phyloP scores from a whole-genome alignment of 2,888 invertebrate species.

The Oscheius myriophilus region DNA sequence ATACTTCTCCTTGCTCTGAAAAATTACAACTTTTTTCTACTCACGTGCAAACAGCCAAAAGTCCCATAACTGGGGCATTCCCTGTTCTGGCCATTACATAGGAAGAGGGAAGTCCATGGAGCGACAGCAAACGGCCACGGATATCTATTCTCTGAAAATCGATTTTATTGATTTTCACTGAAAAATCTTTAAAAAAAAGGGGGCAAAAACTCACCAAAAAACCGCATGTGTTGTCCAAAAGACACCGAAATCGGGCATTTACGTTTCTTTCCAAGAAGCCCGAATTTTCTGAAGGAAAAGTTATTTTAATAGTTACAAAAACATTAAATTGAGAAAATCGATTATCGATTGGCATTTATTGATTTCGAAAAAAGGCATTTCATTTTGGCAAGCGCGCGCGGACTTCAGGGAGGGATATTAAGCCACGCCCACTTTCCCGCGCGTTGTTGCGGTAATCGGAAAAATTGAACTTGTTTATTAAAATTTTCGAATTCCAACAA shows the following conservation, averaged over 20 bases:
- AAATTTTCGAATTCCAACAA: neutral
- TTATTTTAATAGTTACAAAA: neutral
- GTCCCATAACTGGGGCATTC: constrained; percentile 76
- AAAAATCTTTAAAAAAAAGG: neutral
- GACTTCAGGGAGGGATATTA: neutral
- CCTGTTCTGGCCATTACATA: constrained; percentile 71
- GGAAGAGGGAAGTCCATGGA: constrained; percentile 83
- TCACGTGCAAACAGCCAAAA: constrained; percentile 92
- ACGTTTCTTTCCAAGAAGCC: constrained; percentile 86
- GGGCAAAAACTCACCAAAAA: constrained; percentile 83
- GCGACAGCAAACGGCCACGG: constrained; percentile 91
- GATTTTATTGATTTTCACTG: too few species aligned
- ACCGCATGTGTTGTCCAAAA: constrained; percentile 98
- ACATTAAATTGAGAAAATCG: too few species aligned
- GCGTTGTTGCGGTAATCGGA: neutral
- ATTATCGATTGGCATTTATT: too few species aligned
- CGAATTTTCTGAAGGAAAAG: constrained; percentile 45
- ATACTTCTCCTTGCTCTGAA: too few species aligned
- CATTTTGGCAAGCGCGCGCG: neutral
- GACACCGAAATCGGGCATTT: constrained; percentile 96
- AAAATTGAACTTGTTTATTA: neutral
- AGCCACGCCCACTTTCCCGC: neutral
- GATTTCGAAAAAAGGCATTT: too few species aligned
- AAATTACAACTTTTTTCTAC: constrained; percentile 23
- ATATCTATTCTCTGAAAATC: constrained; percentile 91